Percentiles rank a stretch among this genome's conserved stretches.
Evolutionary conservation across 2,888 invertebrate genomes (phyloP).

Genomic region (Fabriciana adippe): DNA sequence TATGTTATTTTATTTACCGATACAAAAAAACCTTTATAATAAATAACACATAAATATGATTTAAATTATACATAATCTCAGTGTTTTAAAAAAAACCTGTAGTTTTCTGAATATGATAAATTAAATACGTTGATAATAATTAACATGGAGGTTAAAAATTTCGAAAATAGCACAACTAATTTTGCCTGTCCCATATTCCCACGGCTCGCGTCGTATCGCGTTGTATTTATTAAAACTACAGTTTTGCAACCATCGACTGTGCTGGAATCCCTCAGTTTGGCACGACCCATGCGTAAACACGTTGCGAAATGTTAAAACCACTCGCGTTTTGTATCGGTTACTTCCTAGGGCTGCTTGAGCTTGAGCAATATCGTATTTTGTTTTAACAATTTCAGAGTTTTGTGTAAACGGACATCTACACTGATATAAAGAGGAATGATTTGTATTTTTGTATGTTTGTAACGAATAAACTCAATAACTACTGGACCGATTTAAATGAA

Average conservation of each 20-base stretch:
- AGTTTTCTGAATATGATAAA: too few species aligned
- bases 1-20: too few species aligned
- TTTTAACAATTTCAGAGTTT: background rate
- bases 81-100: too few species aligned
- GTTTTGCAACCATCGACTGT: conserved; percentile 58
- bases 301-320: conserved; percentile 61
- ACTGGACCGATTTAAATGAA: too few species aligned
- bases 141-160: conserved; percentile 37
- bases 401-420: background rate
- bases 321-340: conserved; percentile 53
- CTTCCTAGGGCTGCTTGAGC: conserved; percentile 44
- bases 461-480: too few species aligned
- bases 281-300: conserved; percentile 68
- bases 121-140: background rate
- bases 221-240: conserved; percentile 36
- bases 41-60: too few species aligned
- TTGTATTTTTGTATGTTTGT: too few species aligned
- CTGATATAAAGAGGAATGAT: too few species aligned
- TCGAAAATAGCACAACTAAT: conserved; percentile 56
- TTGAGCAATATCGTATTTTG: background rate
- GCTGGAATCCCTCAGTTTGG: conserved; percentile 66
- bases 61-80: too few species aligned
- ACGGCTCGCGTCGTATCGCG: conserved; percentile 49
- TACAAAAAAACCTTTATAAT: too few species aligned
- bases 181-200: conserved; percentile 69